These are phyloP conservation scores for Plagiodera versicolora DNA, from an alignment of 2,888 invertebrate species.

Conservation along the genomic window DNA sequence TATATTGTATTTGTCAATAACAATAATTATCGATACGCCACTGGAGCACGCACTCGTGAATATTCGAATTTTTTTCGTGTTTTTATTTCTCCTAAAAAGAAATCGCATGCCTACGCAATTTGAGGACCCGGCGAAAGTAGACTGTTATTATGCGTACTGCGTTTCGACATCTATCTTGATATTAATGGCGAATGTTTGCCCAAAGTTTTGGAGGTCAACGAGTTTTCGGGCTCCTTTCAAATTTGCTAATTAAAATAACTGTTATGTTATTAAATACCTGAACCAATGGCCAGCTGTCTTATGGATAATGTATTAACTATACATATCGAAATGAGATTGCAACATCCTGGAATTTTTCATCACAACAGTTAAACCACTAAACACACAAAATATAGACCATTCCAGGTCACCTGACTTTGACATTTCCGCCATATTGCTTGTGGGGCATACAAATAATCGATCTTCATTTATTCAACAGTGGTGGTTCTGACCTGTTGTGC, in stretches of 20 bases:
- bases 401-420: too few species aligned
- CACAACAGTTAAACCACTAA: too few species aligned
- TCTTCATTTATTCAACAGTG: too few species aligned
- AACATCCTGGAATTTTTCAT: too few species aligned
- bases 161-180: constrained; percentile 5
- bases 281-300: background rate
- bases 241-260: constrained; percentile 22
- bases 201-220: constrained; percentile 22
- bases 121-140: constrained; percentile 18
- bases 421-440: too few species aligned
- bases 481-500: too few species aligned
- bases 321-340: background rate
- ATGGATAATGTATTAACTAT: background rate
- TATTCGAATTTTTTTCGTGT: background rate
- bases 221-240: constrained; percentile 23
- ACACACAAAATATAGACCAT: too few species aligned
- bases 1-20: too few species aligned
- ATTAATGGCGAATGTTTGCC: constrained; percentile 26
- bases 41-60: background rate
- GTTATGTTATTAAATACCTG: background rate
- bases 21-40: background rate
- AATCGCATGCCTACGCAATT: constrained; percentile 16
- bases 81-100: constrained; percentile 9
- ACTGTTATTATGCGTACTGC: constrained; percentile 2
- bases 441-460: too few species aligned